Evolutionary conservation across 2,113 vertebrate genomes (phyloP), one percentile per base, ranked within the genome.

Genomic region (Myotis davidii): DNA sequence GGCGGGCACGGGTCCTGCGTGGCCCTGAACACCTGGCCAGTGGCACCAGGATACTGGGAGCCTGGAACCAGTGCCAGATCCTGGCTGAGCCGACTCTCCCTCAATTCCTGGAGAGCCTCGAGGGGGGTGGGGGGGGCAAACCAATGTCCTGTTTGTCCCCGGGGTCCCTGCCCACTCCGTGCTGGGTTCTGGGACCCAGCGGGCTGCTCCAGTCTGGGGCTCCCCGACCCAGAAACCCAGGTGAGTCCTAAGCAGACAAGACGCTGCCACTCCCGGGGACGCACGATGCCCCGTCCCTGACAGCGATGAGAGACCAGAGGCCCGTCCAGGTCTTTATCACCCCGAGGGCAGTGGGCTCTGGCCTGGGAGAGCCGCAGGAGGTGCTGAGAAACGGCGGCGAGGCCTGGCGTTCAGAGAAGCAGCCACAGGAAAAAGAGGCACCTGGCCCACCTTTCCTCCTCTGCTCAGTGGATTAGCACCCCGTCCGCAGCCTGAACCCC

Each of bases 381-480:
- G 74, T 20, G 50, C 52, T 17, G 37, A 29, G 70, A 82, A 42
- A 20, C 0, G 37, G 56, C 23, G 2, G 9, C 8, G 11, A 11
- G 9, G 37, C 6, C 37, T 67, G 29, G 25, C 54, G 12, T 1
- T 17, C 34, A 11, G 78, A n/a, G 25, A 13, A 20, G 20, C 0
- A 9, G 37, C 17, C 13, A 8, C 8, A 27, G 34, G n/a, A 21
- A 17, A 16, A 0, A 6, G 37, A 32, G 25, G 21, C 6, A 6
- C 5, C 52, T 6, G 0, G 5, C 37, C 10, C 5, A 2, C 21
- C 17, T 4, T 20, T 3, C 32, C 0, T 2, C 4, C 3, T 45
- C 1, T 16, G 27, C 61, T 59, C 8, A 27, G 8, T 3, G 52
- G 39, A 45, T 4, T 0, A 21, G 54, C 56, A 0, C 39, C 37